phyloP scores from a whole-genome alignment of 2,113 vertebrate genomes.

The Oostethus manadensis region DNA sequence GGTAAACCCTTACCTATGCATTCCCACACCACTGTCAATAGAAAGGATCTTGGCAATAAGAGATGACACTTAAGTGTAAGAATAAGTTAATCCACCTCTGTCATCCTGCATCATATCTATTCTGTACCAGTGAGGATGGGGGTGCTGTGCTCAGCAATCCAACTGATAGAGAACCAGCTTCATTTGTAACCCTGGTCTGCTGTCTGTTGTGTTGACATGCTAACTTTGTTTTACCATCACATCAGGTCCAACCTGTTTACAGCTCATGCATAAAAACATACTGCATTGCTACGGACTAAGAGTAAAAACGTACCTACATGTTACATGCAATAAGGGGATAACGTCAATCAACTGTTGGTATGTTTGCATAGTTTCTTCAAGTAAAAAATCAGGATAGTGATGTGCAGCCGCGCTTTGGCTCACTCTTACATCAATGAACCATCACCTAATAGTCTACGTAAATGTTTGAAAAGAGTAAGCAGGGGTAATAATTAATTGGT shows the following conservation, averaged over 20 bases:
- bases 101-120: slow-evolving; percentile 1
- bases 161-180: background rate
- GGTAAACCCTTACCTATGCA: slow-evolving; percentile 69
- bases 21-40: slow-evolving; percentile 47
- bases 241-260: no score
- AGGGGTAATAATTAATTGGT: background rate
- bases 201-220: background rate
- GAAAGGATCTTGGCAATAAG: slow-evolving; percentile 76
- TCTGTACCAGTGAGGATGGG: background rate
- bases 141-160: background rate
- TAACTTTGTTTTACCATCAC: slow-evolving; percentile 1
- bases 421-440: slow-evolving; percentile 23
- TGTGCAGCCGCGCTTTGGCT: slow-evolving; percentile 19
- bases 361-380: slow-evolving; percentile 10
- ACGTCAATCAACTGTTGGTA: background rate
- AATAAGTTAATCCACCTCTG: slow-evolving; percentile 2
- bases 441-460: slow-evolving; percentile 18
- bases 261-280: background rate
- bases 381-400: slow-evolving; percentile 2
- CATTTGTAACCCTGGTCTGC: slow-evolving; percentile 2
- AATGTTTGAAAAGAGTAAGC: background rate
- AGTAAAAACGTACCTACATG: slow-evolving; percentile 17
- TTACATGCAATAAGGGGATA: slow-evolving; percentile 54
- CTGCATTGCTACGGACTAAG: slow-evolving; percentile 13
- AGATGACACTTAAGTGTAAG: slow-evolving; percentile 19